phyloP scores from a whole-genome alignment of 2,113 vertebrate species.

The Triplophysa siluroides region DNA sequence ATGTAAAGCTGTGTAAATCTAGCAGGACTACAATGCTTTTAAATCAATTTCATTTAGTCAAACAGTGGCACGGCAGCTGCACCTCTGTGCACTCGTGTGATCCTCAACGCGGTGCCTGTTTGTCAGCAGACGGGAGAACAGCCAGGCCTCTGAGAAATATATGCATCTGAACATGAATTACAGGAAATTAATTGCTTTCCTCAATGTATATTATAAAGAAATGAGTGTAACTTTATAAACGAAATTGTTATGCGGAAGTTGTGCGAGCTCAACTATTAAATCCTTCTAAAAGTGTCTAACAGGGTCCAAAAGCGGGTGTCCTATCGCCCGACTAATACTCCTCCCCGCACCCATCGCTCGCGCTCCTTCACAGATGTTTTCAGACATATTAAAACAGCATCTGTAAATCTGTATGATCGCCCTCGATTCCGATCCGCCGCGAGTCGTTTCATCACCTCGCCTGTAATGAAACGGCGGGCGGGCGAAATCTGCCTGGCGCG shows the following conservation, averaged over 20 bases:
- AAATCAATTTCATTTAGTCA: constrained; percentile 54
- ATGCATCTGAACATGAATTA: constrained; percentile 20
- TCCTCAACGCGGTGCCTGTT: constrained; percentile 8
- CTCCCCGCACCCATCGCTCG: background rate
- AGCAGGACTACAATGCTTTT: constrained; percentile 28
- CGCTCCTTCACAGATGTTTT: constrained; percentile 49
- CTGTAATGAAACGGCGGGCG: constrained; percentile 56
- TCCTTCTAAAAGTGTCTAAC: background rate
- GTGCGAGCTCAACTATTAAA: background rate
- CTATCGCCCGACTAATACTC: background rate
- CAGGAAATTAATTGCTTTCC: constrained; percentile 18
- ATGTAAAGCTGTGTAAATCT: constrained; percentile 44
- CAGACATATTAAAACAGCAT: constrained; percentile 58
- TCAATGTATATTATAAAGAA: background rate
- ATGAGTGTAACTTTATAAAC: background rate
- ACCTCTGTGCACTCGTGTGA: constrained; percentile 18
- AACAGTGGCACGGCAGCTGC: constrained; percentile 26
- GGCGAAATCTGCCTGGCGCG: constrained; percentile 45
- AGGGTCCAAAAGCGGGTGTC: background rate
- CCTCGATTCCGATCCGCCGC: constrained; percentile 15
- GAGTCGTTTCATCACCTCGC: constrained; percentile 51
- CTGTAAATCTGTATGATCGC: constrained; percentile 47
- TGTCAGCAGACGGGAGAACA: constrained; percentile 13
- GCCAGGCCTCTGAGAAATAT: background rate
- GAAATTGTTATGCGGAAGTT: background rate